Conservation (phyloP, 2,797 vertebrate genomes). For the Rhabdophis nuchalis region DNA sequence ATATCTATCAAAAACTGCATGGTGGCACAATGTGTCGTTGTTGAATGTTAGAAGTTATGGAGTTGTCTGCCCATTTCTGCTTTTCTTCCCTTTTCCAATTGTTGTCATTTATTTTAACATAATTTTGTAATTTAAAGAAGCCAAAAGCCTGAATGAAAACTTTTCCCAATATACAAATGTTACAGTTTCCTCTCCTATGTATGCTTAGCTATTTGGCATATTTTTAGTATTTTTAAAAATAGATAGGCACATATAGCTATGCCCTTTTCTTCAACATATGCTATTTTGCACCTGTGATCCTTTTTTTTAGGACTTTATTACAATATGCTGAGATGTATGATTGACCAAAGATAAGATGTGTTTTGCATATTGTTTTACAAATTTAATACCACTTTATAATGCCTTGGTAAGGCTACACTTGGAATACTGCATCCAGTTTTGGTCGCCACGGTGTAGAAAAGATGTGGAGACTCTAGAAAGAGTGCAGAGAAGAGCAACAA, state of each 20-base stretch:
- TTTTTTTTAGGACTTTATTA: background rate
- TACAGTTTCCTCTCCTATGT: background rate
- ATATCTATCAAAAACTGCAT: background rate
- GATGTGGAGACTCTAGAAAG: too few relatives aligned
- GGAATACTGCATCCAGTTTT: too few relatives aligned
- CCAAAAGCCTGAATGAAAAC: background rate
- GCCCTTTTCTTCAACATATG: background rate
- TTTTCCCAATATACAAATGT: background rate
- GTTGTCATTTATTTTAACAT: background rate
- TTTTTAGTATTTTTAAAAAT: background rate
- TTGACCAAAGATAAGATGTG: background rate
- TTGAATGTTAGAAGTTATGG: background rate
- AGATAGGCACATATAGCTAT: background rate
- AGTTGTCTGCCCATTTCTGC: background rate
- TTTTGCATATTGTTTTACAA: background rate
- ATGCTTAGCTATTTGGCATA: background rate
- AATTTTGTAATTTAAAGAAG: background rate
- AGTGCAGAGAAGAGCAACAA: too few relatives aligned
- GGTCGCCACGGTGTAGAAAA: too few relatives aligned
- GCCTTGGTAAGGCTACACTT: too few relatives aligned
- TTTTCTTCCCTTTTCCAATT: background rate
- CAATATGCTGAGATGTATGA: background rate
- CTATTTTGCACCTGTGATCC: background rate
- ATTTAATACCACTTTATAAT: too few relatives aligned
- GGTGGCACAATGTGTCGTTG: background rate